These are phyloP conservation scores for Cataglyphis albicans DNA, from an alignment of 2,888 invertebrate genomes.

Conservation along the genomic window DNA sequence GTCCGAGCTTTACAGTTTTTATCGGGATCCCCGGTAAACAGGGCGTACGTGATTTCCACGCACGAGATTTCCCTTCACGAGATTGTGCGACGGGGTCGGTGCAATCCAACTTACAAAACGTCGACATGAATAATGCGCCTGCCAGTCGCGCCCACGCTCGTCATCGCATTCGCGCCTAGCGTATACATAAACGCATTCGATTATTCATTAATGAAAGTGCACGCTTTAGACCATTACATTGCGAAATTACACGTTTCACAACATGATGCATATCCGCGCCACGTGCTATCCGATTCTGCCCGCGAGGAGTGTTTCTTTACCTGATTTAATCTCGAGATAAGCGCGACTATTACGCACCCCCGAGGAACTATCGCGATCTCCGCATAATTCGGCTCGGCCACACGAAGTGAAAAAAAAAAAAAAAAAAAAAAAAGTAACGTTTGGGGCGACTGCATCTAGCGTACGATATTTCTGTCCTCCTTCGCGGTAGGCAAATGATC, in stretches of 20 bases:
- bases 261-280: neutral
- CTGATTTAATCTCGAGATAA: conserved; percentile 52
- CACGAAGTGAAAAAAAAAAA: conserved; percentile 41
- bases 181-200: conserved; percentile 10
- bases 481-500: conserved; percentile 51
- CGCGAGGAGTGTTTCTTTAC: neutral
- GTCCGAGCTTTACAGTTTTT: conserved; percentile 26
- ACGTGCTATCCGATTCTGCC: neutral
- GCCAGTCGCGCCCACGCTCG: conserved; percentile 24
- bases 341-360: conserved; percentile 35
- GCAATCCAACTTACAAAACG: conserved; percentile 53
- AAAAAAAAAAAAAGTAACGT: neutral
- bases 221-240: neutral
- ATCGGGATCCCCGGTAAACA: conserved; percentile 24
- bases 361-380: conserved; percentile 19
- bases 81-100: conserved; percentile 3
- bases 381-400: conserved; percentile 22
- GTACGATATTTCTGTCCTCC: conserved; percentile 34
- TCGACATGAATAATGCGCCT: conserved; percentile 46
- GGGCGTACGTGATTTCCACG: conserved; percentile 45
- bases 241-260: conserved; percentile 22
- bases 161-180: conserved; percentile 20
- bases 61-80: neutral
- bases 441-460: conserved; percentile 23
- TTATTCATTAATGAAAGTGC: conserved; percentile 26